A percentile compares a stretch with the other conserved stretches of the same genome.
phyloP scores from a whole-genome alignment of 2,888 invertebrate species.

The Mactromeris polynyma region DNA sequence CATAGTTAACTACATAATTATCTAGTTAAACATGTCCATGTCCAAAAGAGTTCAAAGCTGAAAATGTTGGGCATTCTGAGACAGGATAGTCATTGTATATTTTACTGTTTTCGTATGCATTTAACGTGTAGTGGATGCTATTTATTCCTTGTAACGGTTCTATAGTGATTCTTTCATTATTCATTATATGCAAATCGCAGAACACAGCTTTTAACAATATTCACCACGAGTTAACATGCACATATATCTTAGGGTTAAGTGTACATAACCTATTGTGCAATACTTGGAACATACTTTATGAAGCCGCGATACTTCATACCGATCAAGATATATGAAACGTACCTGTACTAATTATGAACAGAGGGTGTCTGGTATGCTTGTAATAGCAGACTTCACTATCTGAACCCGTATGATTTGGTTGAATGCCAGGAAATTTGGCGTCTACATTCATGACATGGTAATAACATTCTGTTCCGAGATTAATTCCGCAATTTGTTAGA shows the following conservation, averaged over 20 bases:
- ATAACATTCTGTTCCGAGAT: neutral
- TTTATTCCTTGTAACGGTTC: no score
- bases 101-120: no score
- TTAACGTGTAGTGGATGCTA: no score
- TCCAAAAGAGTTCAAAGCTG: no score
- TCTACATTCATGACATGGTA: neutral
- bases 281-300: neutral
- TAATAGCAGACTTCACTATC: neutral
- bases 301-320: neutral
- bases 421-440: constrained; percentile 9
- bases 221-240: neutral
- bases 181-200: neutral
- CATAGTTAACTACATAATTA: no score
- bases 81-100: no score
- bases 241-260: neutral
- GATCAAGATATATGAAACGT: neutral
- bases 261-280: neutral
- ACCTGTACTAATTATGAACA: neutral
- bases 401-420: neutral
- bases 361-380: neutral
- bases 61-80: no score
- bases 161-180: neutral
- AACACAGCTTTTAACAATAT: neutral
- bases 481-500: neutral
- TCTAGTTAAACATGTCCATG: no score